Percentiles rank a stretch among this genome's conserved stretches.
phyloP scores from a whole-genome alignment of 2,797 vertebrate genomes.

The Sparidentex hasta region DNA sequence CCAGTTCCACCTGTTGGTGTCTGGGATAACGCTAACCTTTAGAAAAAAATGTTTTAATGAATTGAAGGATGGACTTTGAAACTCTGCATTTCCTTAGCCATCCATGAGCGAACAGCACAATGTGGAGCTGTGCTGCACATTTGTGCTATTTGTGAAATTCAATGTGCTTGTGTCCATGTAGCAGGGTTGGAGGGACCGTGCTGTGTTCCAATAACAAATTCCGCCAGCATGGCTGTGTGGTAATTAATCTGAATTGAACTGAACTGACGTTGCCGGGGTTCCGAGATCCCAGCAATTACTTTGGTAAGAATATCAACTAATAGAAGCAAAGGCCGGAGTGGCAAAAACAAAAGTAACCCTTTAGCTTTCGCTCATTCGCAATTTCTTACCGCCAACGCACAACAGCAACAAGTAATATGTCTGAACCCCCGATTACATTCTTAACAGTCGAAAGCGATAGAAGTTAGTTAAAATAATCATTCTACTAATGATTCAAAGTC shows the following conservation, averaged over 20 bases:
- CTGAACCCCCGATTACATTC: not conserved
- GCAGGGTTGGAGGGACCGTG: not conserved
- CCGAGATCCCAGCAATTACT: not conserved
- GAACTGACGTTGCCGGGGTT: not conserved
- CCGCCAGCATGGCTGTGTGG: not conserved
- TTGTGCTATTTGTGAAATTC: not conserved
- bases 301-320: not conserved
- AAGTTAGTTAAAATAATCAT: conserved; percentile 1
- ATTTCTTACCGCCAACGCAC: not conserved
- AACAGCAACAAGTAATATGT: not conserved
- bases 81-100: not conserved
- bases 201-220: not conserved
- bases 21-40: not conserved
- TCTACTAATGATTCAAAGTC: not conserved
- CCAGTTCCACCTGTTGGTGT: not conserved
- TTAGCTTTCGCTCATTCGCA: not conserved
- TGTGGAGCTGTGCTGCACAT: not conserved
- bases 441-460: not conserved
- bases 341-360: not conserved
- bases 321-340: not conserved
- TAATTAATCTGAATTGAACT: not conserved
- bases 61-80: not conserved
- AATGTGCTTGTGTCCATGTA: not conserved
- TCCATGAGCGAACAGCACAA: not conserved
- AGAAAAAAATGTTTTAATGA: not conserved